Evolutionary conservation across 2,113 vertebrate species (phyloP), one percentile per base, ranked within the genome.

Genomic region (Mirounga angustirostris): DNA sequence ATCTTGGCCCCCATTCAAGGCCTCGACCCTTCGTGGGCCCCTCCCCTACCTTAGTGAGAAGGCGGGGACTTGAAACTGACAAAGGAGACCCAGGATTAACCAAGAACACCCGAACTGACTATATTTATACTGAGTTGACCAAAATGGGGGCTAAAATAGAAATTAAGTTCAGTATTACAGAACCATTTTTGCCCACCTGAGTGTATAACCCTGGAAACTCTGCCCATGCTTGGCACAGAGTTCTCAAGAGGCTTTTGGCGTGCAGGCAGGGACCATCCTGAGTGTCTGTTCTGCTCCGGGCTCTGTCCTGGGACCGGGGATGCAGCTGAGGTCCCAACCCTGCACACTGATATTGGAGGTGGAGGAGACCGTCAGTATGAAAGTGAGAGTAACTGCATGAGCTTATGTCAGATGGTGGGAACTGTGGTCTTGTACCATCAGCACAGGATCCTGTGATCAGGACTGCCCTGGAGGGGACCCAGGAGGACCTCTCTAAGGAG

Each of bases 311-410:
- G 22, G 28, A 1, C 56, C 3, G 50, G 79, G 40, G 61, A 3
- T 21, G 14, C n/a, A 12, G 22, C 58, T 4, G 4, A 30, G 11
- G 40, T 28, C 4, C 36, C 46, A 15, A 10, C 46, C 11, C 56
- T 24, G 0, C 22, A 22, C 3, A 0, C 43, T 33, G 59, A 30
- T 19, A 18, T 9, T 9, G 11, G 7, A 46, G 54, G 40, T 80
- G 59, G 46, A 65, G 24, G 15, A 36, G 21, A 15, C 2, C 0
- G 2, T 19, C 19, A 2, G 30, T 1, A 36, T 7, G 14, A 22
- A 43, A 1, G 22, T 54, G n/a, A 58, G 46, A 40, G 83, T 4
- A 10, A 61, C 24, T 12, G n/a, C 26, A 12, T 8, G 28, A 4
- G 7, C 7, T 74, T 16, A 24, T n/a, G 61, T 61, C 19, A 1